Evolutionary conservation across 2,797 vertebrate species (phyloP).

Genomic region (Enteromius mattozi): DNA sequence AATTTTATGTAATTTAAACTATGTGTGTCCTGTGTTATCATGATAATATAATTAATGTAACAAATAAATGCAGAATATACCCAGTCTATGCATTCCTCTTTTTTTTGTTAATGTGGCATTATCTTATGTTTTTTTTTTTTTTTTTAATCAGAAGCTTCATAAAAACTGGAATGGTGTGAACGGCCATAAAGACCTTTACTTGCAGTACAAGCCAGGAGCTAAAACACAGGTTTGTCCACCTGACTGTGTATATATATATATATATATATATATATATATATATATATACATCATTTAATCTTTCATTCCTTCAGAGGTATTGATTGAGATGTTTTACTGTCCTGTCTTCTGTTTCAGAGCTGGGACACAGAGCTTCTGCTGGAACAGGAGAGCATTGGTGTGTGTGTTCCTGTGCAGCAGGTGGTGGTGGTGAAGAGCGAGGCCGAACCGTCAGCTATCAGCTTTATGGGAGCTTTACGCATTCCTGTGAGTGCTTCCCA

Average conservation of each 20-base stretch:
- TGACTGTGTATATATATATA: neutral
- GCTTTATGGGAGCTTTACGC: conserved; percentile 87
- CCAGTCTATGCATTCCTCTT: neutral
- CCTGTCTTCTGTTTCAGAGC: conserved; percentile 63
- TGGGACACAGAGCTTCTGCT: conserved; percentile 78
- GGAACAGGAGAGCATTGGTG: conserved; percentile 62
- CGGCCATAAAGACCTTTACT: conserved; percentile 70
- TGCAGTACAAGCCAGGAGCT: conserved; percentile 71
- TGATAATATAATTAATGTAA: neutral
- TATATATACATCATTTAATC: too few relatives aligned
- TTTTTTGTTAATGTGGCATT: neutral
- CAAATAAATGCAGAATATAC: neutral
- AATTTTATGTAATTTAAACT: neutral
- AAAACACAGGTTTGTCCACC: conserved; percentile 68
- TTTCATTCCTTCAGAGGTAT: conserved; percentile 8
- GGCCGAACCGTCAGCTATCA: conserved; percentile 84
- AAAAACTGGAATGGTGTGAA: conserved; percentile 68
- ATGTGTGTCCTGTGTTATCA: neutral
- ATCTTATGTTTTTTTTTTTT: neutral
- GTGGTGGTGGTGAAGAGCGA: conserved; percentile 76
- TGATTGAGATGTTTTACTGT: neutral
- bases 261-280: too few relatives aligned
- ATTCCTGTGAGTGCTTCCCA: conserved; percentile 82
- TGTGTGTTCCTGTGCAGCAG: conserved; percentile 71
- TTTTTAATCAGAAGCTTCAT: conserved; percentile 61